Percentiles rank a stretch among this genome's conserved stretches.
These are phyloP conservation scores for Amblyteles armatorius DNA, from an alignment of 2,888 invertebrate genomes.

Conservation along the genomic window DNA sequence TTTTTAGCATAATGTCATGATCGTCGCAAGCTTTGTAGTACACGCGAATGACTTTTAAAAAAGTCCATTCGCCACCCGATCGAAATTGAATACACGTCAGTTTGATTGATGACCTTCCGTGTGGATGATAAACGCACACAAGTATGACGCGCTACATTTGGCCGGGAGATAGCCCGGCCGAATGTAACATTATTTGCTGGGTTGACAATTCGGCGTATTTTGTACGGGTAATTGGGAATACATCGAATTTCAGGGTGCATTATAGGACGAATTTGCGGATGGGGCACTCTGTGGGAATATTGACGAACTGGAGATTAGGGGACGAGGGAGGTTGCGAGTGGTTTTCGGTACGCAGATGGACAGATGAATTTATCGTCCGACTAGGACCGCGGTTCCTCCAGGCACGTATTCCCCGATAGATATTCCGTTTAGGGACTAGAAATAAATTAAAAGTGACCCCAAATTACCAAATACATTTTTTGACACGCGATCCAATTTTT, in stretches of 20 bases:
- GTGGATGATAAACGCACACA: constrained; percentile 14
- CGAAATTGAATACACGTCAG: constrained; percentile 50
- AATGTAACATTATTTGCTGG: background rate
- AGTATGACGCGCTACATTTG: background rate
- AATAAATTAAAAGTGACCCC: background rate
- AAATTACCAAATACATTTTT: background rate
- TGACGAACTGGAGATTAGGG: background rate
- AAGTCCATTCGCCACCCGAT: constrained; percentile 29
- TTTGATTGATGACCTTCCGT: constrained; percentile 56
- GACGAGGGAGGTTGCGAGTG: background rate
- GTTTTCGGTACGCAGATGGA: background rate
- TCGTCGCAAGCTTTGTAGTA: background rate
- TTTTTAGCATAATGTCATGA: background rate
- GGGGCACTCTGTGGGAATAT: background rate
- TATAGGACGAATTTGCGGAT: constrained; percentile 3
- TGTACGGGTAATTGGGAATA: constrained; percentile 29
- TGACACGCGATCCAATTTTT: background rate
- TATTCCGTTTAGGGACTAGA: background rate
- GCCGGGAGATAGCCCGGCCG: background rate
- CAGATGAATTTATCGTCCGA: background rate
- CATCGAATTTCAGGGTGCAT: background rate
- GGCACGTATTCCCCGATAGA: background rate
- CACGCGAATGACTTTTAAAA: constrained; percentile 42
- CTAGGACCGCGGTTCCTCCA: background rate
- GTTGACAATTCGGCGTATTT: constrained; percentile 14